Evolutionary conservation across 2,797 vertebrate genomes (phyloP).

Genomic region (Peromyscus eremicus): DNA sequence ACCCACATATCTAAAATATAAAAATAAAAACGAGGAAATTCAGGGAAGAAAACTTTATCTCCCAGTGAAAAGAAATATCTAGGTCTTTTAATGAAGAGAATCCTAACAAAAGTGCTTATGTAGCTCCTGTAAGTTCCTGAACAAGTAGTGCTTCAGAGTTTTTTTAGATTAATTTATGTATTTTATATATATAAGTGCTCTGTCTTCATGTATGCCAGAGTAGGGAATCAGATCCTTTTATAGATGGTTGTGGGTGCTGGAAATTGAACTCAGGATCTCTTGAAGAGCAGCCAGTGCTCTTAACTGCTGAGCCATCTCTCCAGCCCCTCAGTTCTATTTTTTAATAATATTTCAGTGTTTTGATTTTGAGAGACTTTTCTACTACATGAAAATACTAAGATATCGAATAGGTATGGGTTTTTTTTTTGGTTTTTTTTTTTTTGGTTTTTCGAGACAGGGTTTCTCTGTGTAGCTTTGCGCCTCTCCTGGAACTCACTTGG

Average conservation of each 20-base stretch:
- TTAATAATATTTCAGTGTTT: slow-evolving; percentile 40
- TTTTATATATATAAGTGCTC: neutral
- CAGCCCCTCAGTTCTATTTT: neutral
- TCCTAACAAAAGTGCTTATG: slow-evolving; percentile 3
- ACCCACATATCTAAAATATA: neutral
- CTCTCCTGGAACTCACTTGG: too few species aligned
- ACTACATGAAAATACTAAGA: slow-evolving; percentile 30
- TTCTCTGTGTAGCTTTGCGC: too few species aligned
- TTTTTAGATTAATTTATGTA: neutral
- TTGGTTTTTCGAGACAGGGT: too few species aligned
- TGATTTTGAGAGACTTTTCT: slow-evolving; percentile 50
- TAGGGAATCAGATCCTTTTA: neutral
- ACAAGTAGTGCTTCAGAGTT: neutral
- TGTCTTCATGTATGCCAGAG: neutral
- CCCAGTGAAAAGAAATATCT: slow-evolving; percentile 5
- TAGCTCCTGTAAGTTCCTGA: slow-evolving; percentile 17
- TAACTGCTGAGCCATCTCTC: neutral
- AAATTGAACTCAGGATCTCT: neutral
- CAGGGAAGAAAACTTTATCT: slow-evolving; percentile 55
- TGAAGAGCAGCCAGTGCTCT: neutral
- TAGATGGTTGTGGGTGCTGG: neutral
- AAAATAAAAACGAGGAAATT: slow-evolving; percentile 55
- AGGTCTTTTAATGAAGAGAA: slow-evolving; percentile 41
- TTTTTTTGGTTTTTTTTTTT: too few species aligned
- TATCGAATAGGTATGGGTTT: neutral